These are phyloP conservation scores for Corythaeola cristata DNA, from an alignment of 2,113 vertebrate genomes.

Conservation along the genomic window DNA sequence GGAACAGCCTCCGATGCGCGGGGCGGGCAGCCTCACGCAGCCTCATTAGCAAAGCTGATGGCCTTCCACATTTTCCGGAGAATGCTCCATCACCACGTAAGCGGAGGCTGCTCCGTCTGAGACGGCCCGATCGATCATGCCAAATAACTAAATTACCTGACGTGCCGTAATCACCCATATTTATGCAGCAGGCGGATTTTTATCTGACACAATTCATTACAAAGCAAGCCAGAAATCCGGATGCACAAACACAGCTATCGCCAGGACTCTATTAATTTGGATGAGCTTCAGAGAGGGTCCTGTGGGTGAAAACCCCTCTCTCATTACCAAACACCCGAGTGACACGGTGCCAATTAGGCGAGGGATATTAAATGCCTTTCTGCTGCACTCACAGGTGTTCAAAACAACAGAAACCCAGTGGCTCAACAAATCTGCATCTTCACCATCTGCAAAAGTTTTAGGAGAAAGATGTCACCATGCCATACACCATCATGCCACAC, in stretches of 20 bases:
- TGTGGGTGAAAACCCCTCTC: neutral
- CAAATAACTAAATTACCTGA: neutral
- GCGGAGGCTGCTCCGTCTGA: neutral
- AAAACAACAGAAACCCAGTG: neutral
- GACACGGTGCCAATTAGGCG: neutral
- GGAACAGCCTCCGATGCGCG: rapidly evolving
- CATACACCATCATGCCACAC: neutral
- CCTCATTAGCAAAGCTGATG: neutral
- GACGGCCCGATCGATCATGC: neutral
- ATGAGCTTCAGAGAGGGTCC: neutral
- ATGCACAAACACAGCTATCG: neutral
- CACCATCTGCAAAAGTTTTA: neutral
- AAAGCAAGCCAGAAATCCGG: neutral
- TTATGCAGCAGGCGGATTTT: neutral
- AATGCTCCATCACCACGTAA: neutral
- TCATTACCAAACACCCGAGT: neutral
- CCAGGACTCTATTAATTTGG: neutral
- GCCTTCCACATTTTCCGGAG: neutral
- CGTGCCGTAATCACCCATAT: neutral
- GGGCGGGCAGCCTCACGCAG: neutral
- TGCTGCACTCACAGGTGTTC: neutral
- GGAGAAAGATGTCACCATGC: neutral
- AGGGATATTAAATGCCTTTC: neutral
- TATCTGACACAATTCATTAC: neutral
- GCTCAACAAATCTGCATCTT: neutral